Percentiles rank a stretch among this genome's conserved stretches.
Conservation (phyloP, 1,140 invertebrate genomes). For the Drosophila nebulosa region DNA sequence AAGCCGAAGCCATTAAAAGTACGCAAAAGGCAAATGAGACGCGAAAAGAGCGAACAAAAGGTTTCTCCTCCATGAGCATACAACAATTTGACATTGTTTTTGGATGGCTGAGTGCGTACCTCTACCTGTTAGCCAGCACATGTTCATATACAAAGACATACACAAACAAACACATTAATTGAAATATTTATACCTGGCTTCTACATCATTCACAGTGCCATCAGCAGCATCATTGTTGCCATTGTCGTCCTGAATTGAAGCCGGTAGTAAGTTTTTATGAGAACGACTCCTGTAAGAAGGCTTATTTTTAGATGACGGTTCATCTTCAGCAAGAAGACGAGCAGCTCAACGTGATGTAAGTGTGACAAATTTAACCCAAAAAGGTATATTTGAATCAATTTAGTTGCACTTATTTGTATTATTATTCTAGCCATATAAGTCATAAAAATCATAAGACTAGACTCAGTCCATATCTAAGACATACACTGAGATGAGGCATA, state of each 20-base stretch:
- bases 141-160: not conserved
- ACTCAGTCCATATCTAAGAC: too few species aligned
- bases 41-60: conserved; percentile 27
- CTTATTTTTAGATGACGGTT: not conserved
- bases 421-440: too few species aligned
- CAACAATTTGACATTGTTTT: conserved; percentile 43
- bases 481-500: too few species aligned
- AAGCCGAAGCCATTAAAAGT: conserved; percentile 56
- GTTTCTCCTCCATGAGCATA: conserved; percentile 15
- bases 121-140: not conserved
- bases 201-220: conserved; percentile 10
- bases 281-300: not conserved
- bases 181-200: conserved; percentile 60
- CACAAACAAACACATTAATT: conserved; percentile 56
- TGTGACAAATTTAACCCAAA: not conserved
- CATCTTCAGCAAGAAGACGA: not conserved
- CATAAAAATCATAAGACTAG: too few species aligned
- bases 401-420: not conserved
- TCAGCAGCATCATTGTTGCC: not conserved
- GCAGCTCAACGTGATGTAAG: not conserved
- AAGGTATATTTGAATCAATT: not conserved
- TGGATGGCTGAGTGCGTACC: conserved; percentile 8
- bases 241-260: not conserved
- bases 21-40: conserved; percentile 45
- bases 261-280: not conserved